A percentile compares a stretch with the other conserved stretches of the same genome.
Conservation (phyloP, 2,888 invertebrate genomes). For the Drosophila picticornis region DNA sequence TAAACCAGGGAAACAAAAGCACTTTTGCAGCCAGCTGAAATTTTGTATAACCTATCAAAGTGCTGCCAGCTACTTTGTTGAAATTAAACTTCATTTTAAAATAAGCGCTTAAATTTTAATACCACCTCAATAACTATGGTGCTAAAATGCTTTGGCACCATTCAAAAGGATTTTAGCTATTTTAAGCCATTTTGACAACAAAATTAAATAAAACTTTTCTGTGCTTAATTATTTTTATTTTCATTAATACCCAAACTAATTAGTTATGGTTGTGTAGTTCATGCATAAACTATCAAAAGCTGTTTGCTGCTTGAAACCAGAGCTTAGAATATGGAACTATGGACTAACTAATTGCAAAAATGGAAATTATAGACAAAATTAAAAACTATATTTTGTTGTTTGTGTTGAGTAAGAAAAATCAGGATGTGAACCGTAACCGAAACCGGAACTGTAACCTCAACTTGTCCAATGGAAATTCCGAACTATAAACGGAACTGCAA, state of each 20-base stretch:
- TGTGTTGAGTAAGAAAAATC: background rate
- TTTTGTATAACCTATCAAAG: slow-evolving; percentile 31
- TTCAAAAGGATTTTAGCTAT: background rate
- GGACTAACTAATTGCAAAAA: background rate
- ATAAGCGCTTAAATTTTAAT: background rate
- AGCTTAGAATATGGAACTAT: background rate
- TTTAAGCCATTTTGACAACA: background rate
- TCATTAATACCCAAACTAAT: background rate
- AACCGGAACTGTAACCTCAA: background rate
- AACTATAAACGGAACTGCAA: background rate
- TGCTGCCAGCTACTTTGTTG: background rate
- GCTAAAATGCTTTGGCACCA: background rate
- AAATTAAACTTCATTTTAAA: slow-evolving; percentile 2
- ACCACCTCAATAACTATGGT: background rate
- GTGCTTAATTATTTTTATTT: background rate
- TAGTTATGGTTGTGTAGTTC: background rate
- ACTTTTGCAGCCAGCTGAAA: slow-evolving; percentile 21
- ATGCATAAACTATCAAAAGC: background rate
- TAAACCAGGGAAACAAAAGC: background rate
- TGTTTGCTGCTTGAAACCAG: background rate
- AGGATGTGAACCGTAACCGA: background rate
- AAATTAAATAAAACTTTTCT: background rate
- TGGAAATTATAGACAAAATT: background rate
- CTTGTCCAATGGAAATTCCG: no score
- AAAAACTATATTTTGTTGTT: background rate